Base-by-base conservation (phyloP, 2,888 invertebrate genomes). In the Alloscopus bannaensis region DNA sequence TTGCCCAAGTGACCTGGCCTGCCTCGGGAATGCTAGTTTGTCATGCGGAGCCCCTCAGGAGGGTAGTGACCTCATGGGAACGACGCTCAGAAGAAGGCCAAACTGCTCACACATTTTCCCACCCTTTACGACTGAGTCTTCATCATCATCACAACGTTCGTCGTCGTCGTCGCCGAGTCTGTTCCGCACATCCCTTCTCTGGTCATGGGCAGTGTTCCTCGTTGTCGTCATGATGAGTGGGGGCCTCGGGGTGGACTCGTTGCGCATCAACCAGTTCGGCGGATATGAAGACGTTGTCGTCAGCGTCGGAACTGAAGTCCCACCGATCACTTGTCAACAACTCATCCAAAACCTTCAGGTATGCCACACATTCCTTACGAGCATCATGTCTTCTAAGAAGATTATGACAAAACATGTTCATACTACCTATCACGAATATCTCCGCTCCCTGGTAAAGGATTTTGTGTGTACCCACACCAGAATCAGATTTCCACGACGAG, bases 231-330 rank as follows among this genome's bases (percentile, higher is more conserved):
- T 13, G 36, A 8, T n/a, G 11, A 55, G 57, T 57, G 70, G 50
- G 22, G 45, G 40, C 8, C 28, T 22, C 22, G 77, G 70, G 59
- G 77, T 77, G 31, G 66, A 72, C 26, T 80, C 80, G 72, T 64
- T 80, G 52, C 78, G 70, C 64, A 80, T 85, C 22, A 84, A 85
- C 75, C 65, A 68, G 31, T 60, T 80, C 62, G 85, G 85, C 55
- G 85, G 85, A 6, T 85, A 85, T 62, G 85, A 85, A 73, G 85
- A 85, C 29, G 45, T 85, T 13, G 84, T 85, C 28, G 80, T 85
- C 55, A 76, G 83, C n/a, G 62, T 85, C 31, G 80, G 83, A 18
- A 75, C 75, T 64, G 85, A 84, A 31, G 83, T 84, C 28, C 85
- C 85, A 31, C 85, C 82, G 55, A 83, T 82, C 47, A 81, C 82